Percentiles rank a stretch among this genome's conserved stretches.
Conservation (phyloP, 2,888 invertebrate genomes). For the Drosophila mayaguana region DNA sequence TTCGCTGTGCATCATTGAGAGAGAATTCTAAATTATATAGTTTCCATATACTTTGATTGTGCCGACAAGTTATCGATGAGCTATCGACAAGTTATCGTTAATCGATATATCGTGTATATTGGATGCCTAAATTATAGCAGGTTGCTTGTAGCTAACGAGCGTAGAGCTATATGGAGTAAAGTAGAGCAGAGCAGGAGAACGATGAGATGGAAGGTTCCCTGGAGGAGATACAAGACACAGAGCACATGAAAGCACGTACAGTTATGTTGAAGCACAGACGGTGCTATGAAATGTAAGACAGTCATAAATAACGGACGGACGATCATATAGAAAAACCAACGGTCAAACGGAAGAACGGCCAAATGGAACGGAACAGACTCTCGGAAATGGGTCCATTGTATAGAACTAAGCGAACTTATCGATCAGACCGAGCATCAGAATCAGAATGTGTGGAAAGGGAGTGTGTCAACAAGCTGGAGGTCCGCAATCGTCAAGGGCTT, state of each 20-base stretch:
- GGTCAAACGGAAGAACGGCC: neutral
- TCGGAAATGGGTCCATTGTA: neutral
- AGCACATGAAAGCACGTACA: neutral
- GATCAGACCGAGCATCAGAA: neutral
- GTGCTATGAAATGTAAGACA: neutral
- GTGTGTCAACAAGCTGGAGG: neutral
- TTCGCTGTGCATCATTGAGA: too few species aligned
- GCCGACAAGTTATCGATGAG: neutral
- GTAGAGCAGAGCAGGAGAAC: too few species aligned
- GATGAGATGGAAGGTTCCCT: too few species aligned
- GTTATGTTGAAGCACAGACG: neutral
- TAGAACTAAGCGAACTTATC: neutral
- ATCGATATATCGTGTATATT: neutral
- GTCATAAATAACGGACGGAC: neutral
- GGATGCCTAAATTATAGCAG: neutral
- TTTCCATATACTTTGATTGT: too few species aligned
- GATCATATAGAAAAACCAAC: neutral
- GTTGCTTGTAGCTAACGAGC: rapidly evolving
- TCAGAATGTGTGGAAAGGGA: neutral
- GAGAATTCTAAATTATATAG: too few species aligned
- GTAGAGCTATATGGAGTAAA: neutral
- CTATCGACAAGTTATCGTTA: neutral
- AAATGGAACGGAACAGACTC: too few species aligned
- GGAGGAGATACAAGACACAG: too few species aligned
- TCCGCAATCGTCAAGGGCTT: neutral